Evolutionary conservation across 2,797 vertebrate species (phyloP).

Genomic region (Crocodylus rhombifer): DNA sequence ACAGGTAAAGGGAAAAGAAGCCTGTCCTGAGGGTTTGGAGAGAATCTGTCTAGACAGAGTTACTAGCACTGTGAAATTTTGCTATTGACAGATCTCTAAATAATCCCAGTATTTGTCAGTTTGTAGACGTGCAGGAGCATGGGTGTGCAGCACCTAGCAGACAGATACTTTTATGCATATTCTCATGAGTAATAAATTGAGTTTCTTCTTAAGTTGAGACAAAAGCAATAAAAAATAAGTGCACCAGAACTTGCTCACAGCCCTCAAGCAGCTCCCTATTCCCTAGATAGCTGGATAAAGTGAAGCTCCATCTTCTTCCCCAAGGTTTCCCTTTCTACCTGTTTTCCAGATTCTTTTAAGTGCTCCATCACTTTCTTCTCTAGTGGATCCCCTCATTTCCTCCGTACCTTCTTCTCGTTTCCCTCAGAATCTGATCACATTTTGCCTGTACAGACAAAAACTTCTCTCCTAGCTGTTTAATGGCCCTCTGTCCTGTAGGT

Average conservation of each 20-base stretch:
- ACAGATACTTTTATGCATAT: not conserved
- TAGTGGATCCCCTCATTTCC: not conserved
- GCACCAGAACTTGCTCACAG: not conserved
- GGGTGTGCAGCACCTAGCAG: not conserved
- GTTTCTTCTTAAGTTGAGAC: not conserved
- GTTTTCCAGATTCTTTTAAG: not conserved
- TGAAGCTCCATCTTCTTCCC: not conserved
- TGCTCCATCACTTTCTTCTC: not conserved
- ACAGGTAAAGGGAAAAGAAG: not conserved
- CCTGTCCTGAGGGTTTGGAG: not conserved
- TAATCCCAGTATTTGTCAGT: not conserved
- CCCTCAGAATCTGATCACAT: not conserved
- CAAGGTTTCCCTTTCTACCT: not conserved
- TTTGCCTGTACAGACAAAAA: not conserved
- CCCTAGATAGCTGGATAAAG: not conserved
- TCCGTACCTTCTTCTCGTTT: not conserved
- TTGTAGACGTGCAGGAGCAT: fast-evolving
- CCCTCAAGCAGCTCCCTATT: not conserved
- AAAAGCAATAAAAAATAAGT: not conserved
- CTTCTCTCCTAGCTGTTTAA: not conserved
- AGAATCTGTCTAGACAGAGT: not conserved
- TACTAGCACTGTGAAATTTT: not conserved
- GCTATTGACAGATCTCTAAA: not conserved
- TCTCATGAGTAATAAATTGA: not conserved
- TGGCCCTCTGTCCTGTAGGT: not conserved